Evolutionary conservation across 92 coral and sea anemone species (phyloP), one percentile per base, ranked within the genome.

Genomic region (Epizoanthus fatuus): DNA sequence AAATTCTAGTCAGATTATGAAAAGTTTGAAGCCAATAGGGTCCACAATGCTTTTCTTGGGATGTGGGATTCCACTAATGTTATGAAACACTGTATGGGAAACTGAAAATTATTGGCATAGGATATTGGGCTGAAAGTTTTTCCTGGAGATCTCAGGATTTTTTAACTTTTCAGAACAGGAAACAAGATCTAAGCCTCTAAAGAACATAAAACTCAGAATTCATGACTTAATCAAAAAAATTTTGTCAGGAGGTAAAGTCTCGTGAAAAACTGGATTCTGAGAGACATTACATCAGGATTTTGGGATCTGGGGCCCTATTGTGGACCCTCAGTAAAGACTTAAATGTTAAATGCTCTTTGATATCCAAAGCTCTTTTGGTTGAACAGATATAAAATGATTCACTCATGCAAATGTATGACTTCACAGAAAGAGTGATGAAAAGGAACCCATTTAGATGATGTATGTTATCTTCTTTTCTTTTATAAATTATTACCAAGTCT

Each of bases 231-330:
- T 62, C 29, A 62, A 62, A 62, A 62, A 62, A n/a, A 62, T 62
- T 62, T 62, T 62, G 68, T 62, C 19, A 62, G 68, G 68, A 62
- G 29, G 29, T 20, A 62, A 62, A 62, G 20, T 62, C 68, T 62
- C 68, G 29, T 62, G 68, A 32, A 17, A 62, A 62, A 62, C 68
- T 62, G 68, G 68, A 62, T 62, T 62, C 68, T 62, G 68, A 32
- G 68, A 62, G 22, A 62, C 9, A 62, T n/a, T 62, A n/a, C 68
- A 62, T 62, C 68, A 62, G 68, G 9, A 62, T 62, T 62, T 62
- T 62, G 68, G 68, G 68, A 62, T 62, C 68, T 62, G 19, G 68
- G 29, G 68, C 68, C 68, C 68, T 62, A 62, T 62, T 62, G 68
- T 62, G 68, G 68, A 62, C 68, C 68, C 10, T 62, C 68, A 62